A percentile compares a stretch with the other conserved stretches of the same genome.
phyloP scores from a whole-genome alignment of 2,888 invertebrate genomes.

The Slavum lentiscoides region DNA sequence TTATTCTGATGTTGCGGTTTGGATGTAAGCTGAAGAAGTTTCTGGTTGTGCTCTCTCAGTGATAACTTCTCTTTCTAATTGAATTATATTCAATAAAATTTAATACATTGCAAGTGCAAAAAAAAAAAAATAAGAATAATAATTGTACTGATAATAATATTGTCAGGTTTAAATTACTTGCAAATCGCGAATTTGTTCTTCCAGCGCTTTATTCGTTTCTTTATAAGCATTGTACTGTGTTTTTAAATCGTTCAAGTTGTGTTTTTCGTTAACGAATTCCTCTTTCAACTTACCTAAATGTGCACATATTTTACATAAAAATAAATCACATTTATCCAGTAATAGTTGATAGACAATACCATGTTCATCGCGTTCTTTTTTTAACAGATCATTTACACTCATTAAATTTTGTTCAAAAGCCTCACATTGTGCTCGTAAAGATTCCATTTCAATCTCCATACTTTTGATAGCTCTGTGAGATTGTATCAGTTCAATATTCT shows the following conservation, averaged over 20 bases:
- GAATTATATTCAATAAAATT: neutral
- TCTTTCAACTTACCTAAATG: conserved; percentile 28
- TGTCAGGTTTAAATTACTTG: conserved; percentile 36
- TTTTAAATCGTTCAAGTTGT: conserved; percentile 33
- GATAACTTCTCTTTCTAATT: conserved; percentile 41
- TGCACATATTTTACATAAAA: neutral
- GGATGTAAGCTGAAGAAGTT: conserved; percentile 42
- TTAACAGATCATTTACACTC: conserved; percentile 24
- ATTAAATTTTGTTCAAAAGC: conserved; percentile 38
- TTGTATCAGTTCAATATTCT: conserved; percentile 46
- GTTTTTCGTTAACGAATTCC: conserved; percentile 24
- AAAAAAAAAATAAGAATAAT: neutral
- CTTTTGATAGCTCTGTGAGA: conserved; percentile 46
- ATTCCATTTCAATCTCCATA: conserved; percentile 45
- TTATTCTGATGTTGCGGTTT: conserved; percentile 43
- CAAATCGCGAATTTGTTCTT: conserved; percentile 50
- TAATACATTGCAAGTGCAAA: neutral
- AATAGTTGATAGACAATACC: conserved; percentile 1
- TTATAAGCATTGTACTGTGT: conserved; percentile 32
- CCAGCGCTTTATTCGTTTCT: conserved; percentile 46
- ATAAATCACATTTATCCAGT: neutral
- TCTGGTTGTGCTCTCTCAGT: conserved; percentile 44
- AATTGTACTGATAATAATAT: neutral
- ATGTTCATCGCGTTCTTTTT: conserved; percentile 28
- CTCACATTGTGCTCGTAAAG: conserved; percentile 41